Percentiles rank a stretch among this genome's conserved stretches.
Conservation (phyloP, 2,888 invertebrate species). For the Strigamia maritima region DNA sequence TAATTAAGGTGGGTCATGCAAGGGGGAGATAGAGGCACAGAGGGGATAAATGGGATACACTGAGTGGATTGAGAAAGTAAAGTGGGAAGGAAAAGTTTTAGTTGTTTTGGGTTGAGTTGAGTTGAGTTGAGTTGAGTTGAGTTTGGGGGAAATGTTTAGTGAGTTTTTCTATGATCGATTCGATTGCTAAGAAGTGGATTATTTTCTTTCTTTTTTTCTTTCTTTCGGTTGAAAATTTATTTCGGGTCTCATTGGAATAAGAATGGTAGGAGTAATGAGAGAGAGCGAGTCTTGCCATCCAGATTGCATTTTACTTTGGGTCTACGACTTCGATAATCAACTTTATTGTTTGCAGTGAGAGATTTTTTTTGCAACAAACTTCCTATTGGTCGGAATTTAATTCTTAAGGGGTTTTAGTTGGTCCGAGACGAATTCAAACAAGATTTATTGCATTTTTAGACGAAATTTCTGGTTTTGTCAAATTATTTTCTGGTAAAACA, state of each 20-base stretch:
- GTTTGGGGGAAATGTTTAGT: no score
- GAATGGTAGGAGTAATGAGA: constrained; percentile 18
- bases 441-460: no score
- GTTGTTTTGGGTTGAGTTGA: no score
- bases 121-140: no score
- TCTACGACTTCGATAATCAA: not conserved
- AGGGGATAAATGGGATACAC: constrained; percentile 26
- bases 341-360: not conserved
- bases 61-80: constrained; percentile 7
- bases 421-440: no score
- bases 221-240: not conserved
- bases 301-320: not conserved
- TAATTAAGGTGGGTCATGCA: constrained; percentile 32
- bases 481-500: no score
- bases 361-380: no score
- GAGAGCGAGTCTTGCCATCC: not conserved
- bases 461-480: no score
- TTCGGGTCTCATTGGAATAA: constrained; percentile 8
- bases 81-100: not conserved
- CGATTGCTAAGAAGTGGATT: no score
- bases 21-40: constrained; percentile 16
- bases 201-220: not conserved
- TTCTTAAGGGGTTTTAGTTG: no score
- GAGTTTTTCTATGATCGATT: no score
- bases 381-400: no score